Percentiles rank a stretch among this genome's conserved stretches.
These are phyloP conservation scores for Halcyon leucocephala DNA, from an alignment of 2,797 vertebrate species.

Conservation along the genomic window DNA sequence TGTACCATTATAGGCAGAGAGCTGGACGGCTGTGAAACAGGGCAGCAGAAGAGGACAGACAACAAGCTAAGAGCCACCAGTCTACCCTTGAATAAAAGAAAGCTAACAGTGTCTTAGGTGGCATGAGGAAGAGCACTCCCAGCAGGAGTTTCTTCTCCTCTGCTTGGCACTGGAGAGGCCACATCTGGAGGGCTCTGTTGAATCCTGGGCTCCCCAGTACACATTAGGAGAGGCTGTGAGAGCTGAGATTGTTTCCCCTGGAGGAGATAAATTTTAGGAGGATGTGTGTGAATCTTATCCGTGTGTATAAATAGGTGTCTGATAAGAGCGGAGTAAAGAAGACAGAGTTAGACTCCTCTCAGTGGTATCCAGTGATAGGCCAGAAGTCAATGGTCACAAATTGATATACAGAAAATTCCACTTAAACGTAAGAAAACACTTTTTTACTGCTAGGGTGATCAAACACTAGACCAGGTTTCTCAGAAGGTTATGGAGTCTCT, in stretches of 20 bases:
- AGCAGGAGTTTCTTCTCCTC: neutral
- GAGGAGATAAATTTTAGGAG: neutral
- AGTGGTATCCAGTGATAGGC: neutral
- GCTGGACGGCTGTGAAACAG: neutral
- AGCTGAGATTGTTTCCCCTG: neutral
- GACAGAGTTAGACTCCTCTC: neutral
- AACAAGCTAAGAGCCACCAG: neutral
- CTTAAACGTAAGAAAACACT: neutral
- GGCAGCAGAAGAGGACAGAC: neutral
- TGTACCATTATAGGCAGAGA: neutral
- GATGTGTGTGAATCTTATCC: neutral
- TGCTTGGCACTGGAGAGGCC: neutral
- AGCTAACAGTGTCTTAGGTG: accelerated
- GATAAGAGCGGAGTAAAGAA: neutral
- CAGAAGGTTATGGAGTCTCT: neutral
- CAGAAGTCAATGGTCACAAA: neutral
- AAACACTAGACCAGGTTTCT: neutral
- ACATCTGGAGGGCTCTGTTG: neutral
- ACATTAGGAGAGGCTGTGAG: neutral
- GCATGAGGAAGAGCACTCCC: neutral
- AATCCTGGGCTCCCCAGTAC: neutral
- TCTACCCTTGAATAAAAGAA: neutral
- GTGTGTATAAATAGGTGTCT: neutral
- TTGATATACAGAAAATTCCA: neutral
- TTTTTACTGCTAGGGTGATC: neutral